These are phyloP conservation scores for Hydrozoanthus gracilis DNA, from an alignment of 92 coral and sea anemone species.

Conservation along the genomic window DNA sequence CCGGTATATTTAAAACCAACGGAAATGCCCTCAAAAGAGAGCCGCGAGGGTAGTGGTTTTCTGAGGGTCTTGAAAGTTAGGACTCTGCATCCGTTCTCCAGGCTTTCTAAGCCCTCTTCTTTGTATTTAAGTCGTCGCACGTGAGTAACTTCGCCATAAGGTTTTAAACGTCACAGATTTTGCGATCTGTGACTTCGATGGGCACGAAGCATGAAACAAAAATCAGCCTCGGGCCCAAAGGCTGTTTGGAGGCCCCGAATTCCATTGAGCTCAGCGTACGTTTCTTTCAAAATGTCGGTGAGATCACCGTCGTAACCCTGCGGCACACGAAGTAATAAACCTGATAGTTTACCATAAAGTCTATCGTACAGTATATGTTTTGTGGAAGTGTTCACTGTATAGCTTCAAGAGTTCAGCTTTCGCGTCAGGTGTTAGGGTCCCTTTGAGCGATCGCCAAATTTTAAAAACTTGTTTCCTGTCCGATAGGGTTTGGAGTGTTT, in stretches of 20 bases:
- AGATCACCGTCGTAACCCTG: not conserved
- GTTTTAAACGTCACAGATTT: not conserved
- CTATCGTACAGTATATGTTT: not conserved
- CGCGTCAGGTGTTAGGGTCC: not conserved
- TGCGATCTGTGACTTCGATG: not conserved
- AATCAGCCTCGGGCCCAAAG: not conserved
- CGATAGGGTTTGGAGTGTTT: not conserved
- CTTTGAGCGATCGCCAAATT: no score
- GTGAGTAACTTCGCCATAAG: not conserved
- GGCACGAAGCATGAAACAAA: slow-evolving; percentile 10
- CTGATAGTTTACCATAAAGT: no score
- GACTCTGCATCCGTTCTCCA: slow-evolving; percentile 7
- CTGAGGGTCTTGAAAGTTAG: not conserved
- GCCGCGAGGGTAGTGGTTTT: no score
- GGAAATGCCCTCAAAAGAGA: no score
- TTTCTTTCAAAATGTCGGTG: no score
- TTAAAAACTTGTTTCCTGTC: not conserved
- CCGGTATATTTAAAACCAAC: slow-evolving; percentile 43
- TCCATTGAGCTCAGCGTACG: no score
- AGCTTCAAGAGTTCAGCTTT: not conserved
- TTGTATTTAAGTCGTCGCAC: slow-evolving; percentile 13
- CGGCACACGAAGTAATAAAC: no score
- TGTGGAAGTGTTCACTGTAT: no score
- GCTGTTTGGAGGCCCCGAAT: not conserved
- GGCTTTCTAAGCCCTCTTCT: slow-evolving; percentile 31